These are phyloP conservation scores for Andrena camellia DNA, from an alignment of 2,888 invertebrate species.

Conservation along the genomic window DNA sequence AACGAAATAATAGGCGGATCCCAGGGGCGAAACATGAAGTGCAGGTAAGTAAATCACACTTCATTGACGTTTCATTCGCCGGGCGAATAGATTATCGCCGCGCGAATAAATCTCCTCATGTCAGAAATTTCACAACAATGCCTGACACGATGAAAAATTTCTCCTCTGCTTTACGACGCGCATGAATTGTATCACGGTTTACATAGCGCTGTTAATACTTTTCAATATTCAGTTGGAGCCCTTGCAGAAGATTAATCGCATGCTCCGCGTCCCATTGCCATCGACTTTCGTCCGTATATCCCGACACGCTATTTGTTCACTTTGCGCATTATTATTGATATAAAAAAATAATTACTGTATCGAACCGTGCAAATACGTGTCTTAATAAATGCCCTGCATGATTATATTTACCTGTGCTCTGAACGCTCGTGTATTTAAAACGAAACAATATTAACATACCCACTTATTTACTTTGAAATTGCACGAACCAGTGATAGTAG, in stretches of 20 bases:
- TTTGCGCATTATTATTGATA: neutral
- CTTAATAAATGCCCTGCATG: neutral
- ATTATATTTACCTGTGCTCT: neutral
- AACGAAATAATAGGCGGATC: neutral
- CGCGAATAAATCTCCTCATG: constrained; percentile 38
- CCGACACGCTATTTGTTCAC: constrained; percentile 7
- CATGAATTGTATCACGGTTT: neutral
- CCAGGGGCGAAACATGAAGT: neutral
- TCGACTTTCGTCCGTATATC: neutral
- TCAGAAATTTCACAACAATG: constrained; percentile 67
- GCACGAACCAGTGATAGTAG: too few species aligned
- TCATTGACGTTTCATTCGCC: neutral
- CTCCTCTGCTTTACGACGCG: neutral
- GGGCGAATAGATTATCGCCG: neutral
- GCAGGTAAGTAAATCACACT: constrained; percentile 51
- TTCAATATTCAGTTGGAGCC: neutral
- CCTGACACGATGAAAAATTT: constrained; percentile 63
- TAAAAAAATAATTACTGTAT: neutral
- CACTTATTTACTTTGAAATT: too few species aligned
- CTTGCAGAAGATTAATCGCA: constrained; percentile 1
- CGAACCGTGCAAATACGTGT: neutral
- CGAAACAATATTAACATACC: too few species aligned
- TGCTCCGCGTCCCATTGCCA: constrained; percentile 1
- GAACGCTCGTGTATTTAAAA: neutral
- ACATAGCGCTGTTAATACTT: neutral